Conservation (phyloP, 2,113 vertebrate species). For the Coracopsis vasa region DNA sequence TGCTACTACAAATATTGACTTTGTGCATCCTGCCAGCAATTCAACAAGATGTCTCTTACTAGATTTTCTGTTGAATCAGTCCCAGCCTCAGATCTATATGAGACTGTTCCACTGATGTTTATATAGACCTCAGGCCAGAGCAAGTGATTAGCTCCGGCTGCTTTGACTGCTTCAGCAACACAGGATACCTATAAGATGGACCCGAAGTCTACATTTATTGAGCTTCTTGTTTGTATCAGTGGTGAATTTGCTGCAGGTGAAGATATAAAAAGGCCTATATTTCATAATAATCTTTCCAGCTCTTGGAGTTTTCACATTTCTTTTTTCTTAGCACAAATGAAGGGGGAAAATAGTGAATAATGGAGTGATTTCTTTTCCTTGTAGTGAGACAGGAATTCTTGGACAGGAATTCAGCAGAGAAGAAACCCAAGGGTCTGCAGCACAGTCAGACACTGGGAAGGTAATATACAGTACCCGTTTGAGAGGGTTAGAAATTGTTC, state of each 20-base stretch:
- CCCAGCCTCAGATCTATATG: background rate
- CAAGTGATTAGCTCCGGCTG: slow-evolving; percentile 37
- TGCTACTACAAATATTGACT: slow-evolving; percentile 53
- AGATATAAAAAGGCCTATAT: background rate
- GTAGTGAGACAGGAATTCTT: background rate
- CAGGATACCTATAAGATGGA: background rate
- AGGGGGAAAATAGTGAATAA: background rate
- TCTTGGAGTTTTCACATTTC: background rate
- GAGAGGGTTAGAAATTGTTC: background rate
- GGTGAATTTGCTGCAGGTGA: background rate
- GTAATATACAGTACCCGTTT: background rate
- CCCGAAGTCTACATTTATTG: background rate
- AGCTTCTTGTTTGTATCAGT: background rate
- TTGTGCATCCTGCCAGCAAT: background rate
- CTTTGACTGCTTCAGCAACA: background rate
- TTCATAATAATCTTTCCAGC: background rate
- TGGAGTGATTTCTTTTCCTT: background rate
- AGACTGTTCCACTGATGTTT: slow-evolving; percentile 1
- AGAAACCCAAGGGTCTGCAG: background rate
- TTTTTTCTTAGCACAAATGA: background rate
- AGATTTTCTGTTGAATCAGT: slow-evolving; percentile 2
- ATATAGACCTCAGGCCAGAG: slow-evolving; percentile 18
- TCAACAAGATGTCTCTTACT: background rate
- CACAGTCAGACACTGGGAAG: background rate
- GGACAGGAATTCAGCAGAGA: background rate